phyloP scores from a whole-genome alignment of 1,140 invertebrate species.

The Lucilia cuprina region DNA sequence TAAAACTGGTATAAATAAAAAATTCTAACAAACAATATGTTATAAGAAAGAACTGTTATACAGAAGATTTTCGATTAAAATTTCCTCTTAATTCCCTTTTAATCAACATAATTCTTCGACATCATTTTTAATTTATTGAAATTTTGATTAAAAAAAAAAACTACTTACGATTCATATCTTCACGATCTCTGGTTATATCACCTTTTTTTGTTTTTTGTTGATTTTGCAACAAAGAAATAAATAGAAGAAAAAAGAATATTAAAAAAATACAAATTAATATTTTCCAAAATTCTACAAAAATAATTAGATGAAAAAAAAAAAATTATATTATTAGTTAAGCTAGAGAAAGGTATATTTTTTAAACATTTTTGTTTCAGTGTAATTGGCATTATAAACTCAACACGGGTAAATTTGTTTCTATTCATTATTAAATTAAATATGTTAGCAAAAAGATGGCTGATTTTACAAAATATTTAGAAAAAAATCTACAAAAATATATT shows the following conservation, averaged over 20 bases:
- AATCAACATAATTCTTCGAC: not conserved
- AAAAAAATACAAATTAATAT: slow-evolving; percentile 24
- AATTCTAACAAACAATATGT: too few species aligned
- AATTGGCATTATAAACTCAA: not conserved
- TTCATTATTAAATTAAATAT: not conserved
- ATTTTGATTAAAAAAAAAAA: not conserved
- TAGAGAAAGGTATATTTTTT: slow-evolving; percentile 41
- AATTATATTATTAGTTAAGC: not conserved
- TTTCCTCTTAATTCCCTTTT: too few species aligned
- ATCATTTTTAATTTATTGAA: not conserved
- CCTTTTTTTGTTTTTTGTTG: slow-evolving; percentile 63
- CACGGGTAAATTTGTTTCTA: not conserved
- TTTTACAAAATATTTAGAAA: not conserved
- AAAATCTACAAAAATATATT: too few species aligned
- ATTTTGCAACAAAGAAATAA: slow-evolving; percentile 16
- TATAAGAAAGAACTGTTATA: too few species aligned
- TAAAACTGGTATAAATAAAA: too few species aligned
- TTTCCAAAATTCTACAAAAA: not conserved
- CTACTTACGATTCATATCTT: slow-evolving; percentile 70
- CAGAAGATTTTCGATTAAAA: too few species aligned
- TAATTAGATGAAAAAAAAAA: not conserved
- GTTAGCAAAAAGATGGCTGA: not conserved
- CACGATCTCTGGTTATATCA: slow-evolving; percentile 70
- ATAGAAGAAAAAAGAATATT: slow-evolving; percentile 37
- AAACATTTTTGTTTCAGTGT: slow-evolving; percentile 39